Percentiles rank a stretch among this genome's conserved stretches.
These are phyloP conservation scores for Parasteatoda lunata DNA, from an alignment of 2,888 invertebrate genomes.

Conservation along the genomic window DNA sequence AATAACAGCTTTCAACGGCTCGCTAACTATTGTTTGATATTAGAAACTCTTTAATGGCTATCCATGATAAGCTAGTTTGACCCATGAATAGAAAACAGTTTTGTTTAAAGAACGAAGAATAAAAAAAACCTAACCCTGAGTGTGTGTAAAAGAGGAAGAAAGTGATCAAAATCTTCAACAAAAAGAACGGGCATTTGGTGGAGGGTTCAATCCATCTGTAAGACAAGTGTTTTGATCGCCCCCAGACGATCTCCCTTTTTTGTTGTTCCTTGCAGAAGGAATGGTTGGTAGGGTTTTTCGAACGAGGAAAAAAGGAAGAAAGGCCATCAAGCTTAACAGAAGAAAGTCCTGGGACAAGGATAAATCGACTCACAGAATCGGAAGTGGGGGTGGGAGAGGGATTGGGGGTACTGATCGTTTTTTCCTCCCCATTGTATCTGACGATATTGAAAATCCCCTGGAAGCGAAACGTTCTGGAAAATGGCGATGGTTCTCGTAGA, in stretches of 20 bases:
- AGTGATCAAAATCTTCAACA: background rate
- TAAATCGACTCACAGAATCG: conserved; percentile 46
- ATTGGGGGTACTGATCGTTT: conserved; percentile 53
- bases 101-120: too few relatives aligned
- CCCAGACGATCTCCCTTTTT: conserved; percentile 45
- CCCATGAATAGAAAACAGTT: too few relatives aligned
- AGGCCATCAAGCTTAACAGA: conserved; percentile 14
- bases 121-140: too few relatives aligned
- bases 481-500: background rate
- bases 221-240: conserved; percentile 68
- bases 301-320: background rate
- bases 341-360: conserved; percentile 64
- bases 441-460: background rate
- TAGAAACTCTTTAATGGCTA: too few relatives aligned
- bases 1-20: too few relatives aligned
- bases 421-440: conserved; percentile 10
- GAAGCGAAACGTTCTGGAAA: background rate
- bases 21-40: too few relatives aligned
- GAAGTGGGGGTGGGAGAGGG: conserved; percentile 9
- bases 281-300: background rate
- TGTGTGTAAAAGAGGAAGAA: too few relatives aligned
- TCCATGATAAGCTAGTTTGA: too few relatives aligned
- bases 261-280: conserved; percentile 21
- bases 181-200: background rate
- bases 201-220: conserved; percentile 52